These are phyloP conservation scores for Panulirus ornatus DNA, from an alignment of 1,140 invertebrate genomes.

Conservation along the genomic window DNA sequence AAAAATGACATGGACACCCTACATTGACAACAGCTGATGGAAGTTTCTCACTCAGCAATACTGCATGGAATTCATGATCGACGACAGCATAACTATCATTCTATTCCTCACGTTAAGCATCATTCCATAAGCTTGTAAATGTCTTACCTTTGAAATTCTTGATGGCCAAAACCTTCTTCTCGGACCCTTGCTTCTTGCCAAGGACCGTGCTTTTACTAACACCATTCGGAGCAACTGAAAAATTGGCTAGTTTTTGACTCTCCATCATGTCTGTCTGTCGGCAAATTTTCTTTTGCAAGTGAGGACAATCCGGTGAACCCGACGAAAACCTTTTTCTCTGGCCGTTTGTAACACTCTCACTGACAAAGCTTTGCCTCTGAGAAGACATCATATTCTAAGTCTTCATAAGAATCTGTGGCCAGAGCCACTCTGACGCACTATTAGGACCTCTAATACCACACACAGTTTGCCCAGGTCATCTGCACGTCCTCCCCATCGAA, in stretches of 20 bases:
- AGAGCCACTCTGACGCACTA: slow-evolving; percentile 22
- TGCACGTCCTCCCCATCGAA: slow-evolving; percentile 11
- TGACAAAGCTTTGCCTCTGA: slow-evolving; percentile 59
- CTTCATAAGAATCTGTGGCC: slow-evolving; percentile 33
- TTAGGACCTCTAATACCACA: slow-evolving; percentile 5
- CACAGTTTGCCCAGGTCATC: slow-evolving; percentile 9
- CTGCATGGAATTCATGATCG: no score
- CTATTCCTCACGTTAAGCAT: no score
- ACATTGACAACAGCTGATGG: no score
- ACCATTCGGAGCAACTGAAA: slow-evolving; percentile 63
- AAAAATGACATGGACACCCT: no score
- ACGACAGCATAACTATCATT: no score
- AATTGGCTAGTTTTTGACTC: slow-evolving; percentile 64
- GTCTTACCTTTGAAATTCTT: slow-evolving; percentile 64
- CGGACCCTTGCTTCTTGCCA: slow-evolving; percentile 64
- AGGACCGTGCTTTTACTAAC: slow-evolving; percentile 55
- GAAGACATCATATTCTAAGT: slow-evolving; percentile 61
- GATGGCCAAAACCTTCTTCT: slow-evolving; percentile 62
- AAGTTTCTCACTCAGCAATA: no score
- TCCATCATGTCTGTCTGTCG: slow-evolving; percentile 66
- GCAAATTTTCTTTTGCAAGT: slow-evolving; percentile 61
- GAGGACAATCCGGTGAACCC: slow-evolving; percentile 51
- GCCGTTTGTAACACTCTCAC: slow-evolving; percentile 66
- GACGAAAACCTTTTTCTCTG: slow-evolving; percentile 67
- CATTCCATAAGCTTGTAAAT: no score